Conservation (phyloP, 53 echinoderm and acorn worm species). For the Paracentrotus lividus region DNA sequence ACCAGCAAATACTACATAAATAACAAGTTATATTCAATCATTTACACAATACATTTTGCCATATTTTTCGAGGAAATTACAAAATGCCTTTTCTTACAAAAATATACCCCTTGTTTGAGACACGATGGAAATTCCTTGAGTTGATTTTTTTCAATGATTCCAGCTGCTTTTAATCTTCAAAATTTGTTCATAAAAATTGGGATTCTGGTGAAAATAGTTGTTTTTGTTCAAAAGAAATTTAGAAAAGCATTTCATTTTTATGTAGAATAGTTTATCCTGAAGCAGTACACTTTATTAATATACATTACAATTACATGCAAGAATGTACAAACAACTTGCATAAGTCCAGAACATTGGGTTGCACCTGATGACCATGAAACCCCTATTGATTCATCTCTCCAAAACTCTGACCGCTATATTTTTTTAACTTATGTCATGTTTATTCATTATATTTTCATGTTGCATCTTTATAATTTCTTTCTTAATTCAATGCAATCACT, state of each 20-base stretch:
- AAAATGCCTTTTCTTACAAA: slow-evolving; percentile 17
- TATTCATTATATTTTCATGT: not conserved
- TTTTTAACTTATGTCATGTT: not conserved
- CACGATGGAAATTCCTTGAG: not conserved
- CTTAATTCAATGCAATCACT: not conserved
- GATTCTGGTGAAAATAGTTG: slow-evolving; percentile 27
- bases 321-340: not conserved
- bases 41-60: not conserved
- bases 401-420: not conserved
- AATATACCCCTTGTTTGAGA: slow-evolving; percentile 32
- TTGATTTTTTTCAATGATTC: not conserved
- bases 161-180: not conserved
- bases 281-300: not conserved
- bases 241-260: not conserved
- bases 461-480: not conserved
- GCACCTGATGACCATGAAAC: not conserved
- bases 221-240: not conserved
- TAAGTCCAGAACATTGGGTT: not conserved
- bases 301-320: not conserved
- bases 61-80: not conserved
- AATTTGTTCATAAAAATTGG: not conserved
- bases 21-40: slow-evolving; percentile 19
- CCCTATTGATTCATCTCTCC: not conserved
- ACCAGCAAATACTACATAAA: slow-evolving; percentile 71
- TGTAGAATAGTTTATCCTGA: not conserved